Conservation (phyloP, 2,113 vertebrate species). For the Paradisaea rubra region DNA sequence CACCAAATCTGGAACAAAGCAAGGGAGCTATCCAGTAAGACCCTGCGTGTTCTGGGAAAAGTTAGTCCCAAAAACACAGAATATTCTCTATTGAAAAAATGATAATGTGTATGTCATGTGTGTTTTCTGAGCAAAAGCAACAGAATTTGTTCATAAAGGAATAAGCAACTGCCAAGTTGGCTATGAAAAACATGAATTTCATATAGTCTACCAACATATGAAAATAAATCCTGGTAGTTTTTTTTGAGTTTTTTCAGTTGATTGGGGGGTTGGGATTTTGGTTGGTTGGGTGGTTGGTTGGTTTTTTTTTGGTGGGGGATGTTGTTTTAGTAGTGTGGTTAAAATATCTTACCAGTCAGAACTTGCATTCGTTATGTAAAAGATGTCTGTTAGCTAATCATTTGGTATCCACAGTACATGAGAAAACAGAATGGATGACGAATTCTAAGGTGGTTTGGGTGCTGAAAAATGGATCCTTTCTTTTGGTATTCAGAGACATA, state of each 20-base stretch:
- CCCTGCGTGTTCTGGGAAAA: neutral
- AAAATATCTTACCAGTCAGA: neutral
- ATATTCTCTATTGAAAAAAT: neutral
- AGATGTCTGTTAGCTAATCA: neutral
- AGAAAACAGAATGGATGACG: constrained; percentile 10
- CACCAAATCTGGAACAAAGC: neutral
- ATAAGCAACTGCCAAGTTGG: neutral
- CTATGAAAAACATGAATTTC: neutral
- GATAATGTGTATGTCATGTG: fast-evolving
- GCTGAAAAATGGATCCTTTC: neutral
- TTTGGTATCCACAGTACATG: neutral
- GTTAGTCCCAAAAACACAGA: neutral
- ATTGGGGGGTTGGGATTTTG: fast-evolving
- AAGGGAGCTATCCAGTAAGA: neutral
- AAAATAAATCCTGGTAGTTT: neutral
- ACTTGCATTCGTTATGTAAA: constrained; percentile 22
- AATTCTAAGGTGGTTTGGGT: constrained; percentile 1
- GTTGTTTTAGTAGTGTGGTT: neutral
- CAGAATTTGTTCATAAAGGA: neutral
- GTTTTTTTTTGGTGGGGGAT: neutral
- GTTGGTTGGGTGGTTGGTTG: neutral
- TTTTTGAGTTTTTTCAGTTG: neutral
- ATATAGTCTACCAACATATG: neutral
- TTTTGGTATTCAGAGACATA: constrained; percentile 15
- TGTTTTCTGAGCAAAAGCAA: neutral